phyloP scores from a whole-genome alignment of 2,888 invertebrate species.

The Harmothoe impar region DNA sequence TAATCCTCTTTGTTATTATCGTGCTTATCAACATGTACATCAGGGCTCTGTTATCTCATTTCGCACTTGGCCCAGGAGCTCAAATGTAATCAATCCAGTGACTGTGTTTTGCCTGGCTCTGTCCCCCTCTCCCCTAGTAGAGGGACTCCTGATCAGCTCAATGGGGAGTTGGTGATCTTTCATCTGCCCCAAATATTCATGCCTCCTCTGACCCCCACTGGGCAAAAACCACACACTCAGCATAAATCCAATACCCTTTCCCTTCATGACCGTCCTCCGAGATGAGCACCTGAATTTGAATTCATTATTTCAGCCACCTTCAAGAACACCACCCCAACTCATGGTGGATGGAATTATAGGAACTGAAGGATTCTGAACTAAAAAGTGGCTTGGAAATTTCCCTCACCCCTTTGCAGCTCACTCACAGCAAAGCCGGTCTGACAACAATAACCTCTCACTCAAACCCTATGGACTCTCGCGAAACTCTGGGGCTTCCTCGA shows the following conservation, averaged over 20 bases:
- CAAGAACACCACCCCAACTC: neutral
- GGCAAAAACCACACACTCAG: neutral
- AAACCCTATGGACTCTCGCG: neutral
- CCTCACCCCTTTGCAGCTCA: no score
- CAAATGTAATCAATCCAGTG: conserved; percentile 7
- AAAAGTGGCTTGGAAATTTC: no score
- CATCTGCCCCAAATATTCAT: neutral
- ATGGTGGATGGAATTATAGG: neutral
- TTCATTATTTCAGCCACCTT: neutral
- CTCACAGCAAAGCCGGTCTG: no score
- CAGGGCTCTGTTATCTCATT: conserved; percentile 23
- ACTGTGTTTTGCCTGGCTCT: neutral
- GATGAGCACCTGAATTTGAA: neutral
- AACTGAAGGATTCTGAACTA: no score
- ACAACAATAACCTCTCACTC: no score
- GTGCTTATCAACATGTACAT: neutral
- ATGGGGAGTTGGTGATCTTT: neutral
- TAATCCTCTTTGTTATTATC: neutral
- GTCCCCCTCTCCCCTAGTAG: neutral
- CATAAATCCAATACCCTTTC: neutral
- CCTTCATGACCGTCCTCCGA: neutral
- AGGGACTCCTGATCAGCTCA: neutral
- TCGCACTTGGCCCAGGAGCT: conserved; percentile 24
- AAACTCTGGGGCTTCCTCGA: neutral
- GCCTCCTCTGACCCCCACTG: neutral